A percentile compares a stretch with the other conserved stretches of the same genome.
Evolutionary conservation across 2,888 invertebrate genomes (phyloP).

Genomic region (Aphodius sticticus): DNA sequence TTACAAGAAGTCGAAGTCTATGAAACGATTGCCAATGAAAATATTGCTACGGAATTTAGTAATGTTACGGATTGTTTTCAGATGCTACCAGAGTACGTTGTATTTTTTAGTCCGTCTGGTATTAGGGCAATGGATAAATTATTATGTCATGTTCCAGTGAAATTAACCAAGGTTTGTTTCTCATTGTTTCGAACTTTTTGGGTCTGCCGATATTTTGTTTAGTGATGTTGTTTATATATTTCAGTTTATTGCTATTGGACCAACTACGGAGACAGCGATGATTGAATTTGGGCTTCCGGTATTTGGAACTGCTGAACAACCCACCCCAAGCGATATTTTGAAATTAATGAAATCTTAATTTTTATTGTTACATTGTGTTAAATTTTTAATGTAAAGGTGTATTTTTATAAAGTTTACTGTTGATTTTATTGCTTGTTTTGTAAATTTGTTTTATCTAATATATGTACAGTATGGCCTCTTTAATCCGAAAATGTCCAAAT

Average conservation of each 20-base stretch:
- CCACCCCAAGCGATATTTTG: conserved; percentile 63
- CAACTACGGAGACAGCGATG: conserved; percentile 65
- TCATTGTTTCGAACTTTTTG: too few relatives aligned
- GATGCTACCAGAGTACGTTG: conserved; percentile 61
- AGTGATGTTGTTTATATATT: conserved; percentile 37
- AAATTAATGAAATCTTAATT: conserved; percentile 51
- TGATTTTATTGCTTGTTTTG: too few relatives aligned
- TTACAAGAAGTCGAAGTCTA: conserved; percentile 64
- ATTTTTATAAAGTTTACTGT: neutral
- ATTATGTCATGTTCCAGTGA: conserved; percentile 52
- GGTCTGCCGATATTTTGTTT: neutral
- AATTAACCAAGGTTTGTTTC: conserved; percentile 43
- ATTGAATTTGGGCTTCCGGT: conserved; percentile 59
- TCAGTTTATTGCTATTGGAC: conserved; percentile 66
- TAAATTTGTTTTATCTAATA: too few relatives aligned
- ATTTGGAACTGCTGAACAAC: conserved; percentile 62
- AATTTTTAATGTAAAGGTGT: neutral
- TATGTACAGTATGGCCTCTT: too few relatives aligned
- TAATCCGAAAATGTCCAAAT: too few relatives aligned
- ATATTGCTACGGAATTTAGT: conserved; percentile 59
- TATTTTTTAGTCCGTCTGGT: conserved; percentile 69
- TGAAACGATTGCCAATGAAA: conserved; percentile 62
- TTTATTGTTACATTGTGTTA: conserved; percentile 19
- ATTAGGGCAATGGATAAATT: conserved; percentile 61
- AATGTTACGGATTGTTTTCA: conserved; percentile 54